Base-by-base conservation (phyloP, 2,888 invertebrate species). In the Lasiommata megera region DNA sequence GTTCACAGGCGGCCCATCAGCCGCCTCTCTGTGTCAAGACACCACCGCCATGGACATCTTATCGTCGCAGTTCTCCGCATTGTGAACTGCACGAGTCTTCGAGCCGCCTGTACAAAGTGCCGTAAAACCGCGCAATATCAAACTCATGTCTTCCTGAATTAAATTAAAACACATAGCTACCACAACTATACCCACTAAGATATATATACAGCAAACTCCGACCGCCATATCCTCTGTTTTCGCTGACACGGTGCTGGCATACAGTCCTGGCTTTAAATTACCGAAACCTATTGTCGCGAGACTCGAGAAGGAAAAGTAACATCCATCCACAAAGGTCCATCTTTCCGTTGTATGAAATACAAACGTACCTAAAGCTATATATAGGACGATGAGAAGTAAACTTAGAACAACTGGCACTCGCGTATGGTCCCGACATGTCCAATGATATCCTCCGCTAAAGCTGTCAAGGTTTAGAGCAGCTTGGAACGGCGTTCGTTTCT, bases 241-340 rank as follows among this genome's bases (percentile, higher is more conserved):
- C 72, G 90, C 80, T 68, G 91, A 79, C 73, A 90, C 79, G 44
- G 81, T 80, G 65, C 89, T 86, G 36, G 88, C 87, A 57, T 92
- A 89, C 17, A 88, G 80, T 12, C 94, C 94, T 0, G 96, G 96
- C 55, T 94, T 92, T 64, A 96, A 82, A 72, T 96, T 95, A 0
- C 96, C 96, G 73, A 96, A 96, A 1, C 96, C 96, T 66, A 96
- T 96, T 9, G 96, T 96, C 18, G 96, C 95, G 62, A 94, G 87
- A 61, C 94, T 95, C 14, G 95, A 94, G 81, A 96, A 95, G 70
- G 95, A 95, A 77, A 96, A 96, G 79, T 95, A 95, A 61, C 94
- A 92, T 31, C 98, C 97, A 74, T 98, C 98, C 53, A 98, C 91
- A 38, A 96, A 93, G 60, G 94, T 95, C 99, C 99, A 99, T 67